Percentiles rank a stretch among this genome's conserved stretches.
These are phyloP conservation scores for Nymphalis io DNA, from an alignment of 1,140 invertebrate genomes.

Conservation along the genomic window DNA sequence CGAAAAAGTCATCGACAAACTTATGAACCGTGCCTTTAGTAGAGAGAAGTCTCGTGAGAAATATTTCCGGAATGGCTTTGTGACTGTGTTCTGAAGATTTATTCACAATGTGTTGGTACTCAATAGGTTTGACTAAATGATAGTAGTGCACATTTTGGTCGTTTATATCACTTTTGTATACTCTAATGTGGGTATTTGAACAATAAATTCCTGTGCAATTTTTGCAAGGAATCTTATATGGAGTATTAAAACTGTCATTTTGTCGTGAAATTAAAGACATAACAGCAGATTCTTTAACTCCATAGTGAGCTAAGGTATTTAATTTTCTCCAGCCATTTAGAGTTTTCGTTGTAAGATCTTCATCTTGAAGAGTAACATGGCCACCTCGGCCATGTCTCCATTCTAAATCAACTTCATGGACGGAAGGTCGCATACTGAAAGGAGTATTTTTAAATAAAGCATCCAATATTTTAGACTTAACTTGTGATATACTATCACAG, in stretches of 20 bases:
- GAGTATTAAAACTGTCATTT: conserved; percentile 90
- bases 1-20: conserved; percentile 97
- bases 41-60: conserved; percentile 94
- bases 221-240: conserved; percentile 90
- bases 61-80: conserved; percentile 97
- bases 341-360: conserved; percentile 95
- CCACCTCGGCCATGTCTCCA: conserved; percentile 96
- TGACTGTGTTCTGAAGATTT: conserved; percentile 89
- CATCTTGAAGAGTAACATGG: conserved; percentile 94
- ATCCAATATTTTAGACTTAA: conserved; percentile 98
- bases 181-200: conserved; percentile 87
- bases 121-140: conserved; percentile 92
- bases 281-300: conserved; percentile 95
- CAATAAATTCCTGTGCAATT: conserved; percentile 90
- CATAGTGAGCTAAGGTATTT: conserved; percentile 96
- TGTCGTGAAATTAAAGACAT: conserved; percentile 95
- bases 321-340: conserved; percentile 94
- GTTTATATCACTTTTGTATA: conserved; percentile 90
- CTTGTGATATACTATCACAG: conserved; percentile 99
- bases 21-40: conserved; percentile 98
- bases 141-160: conserved; percentile 87
- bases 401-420: conserved; percentile 96
- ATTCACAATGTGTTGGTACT: conserved; percentile 85
- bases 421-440: conserved; percentile 94
- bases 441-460: conserved; percentile 98